These are phyloP conservation scores for Ctenomys sociabilis DNA, from an alignment of 2,113 vertebrate species.

Conservation along the genomic window DNA sequence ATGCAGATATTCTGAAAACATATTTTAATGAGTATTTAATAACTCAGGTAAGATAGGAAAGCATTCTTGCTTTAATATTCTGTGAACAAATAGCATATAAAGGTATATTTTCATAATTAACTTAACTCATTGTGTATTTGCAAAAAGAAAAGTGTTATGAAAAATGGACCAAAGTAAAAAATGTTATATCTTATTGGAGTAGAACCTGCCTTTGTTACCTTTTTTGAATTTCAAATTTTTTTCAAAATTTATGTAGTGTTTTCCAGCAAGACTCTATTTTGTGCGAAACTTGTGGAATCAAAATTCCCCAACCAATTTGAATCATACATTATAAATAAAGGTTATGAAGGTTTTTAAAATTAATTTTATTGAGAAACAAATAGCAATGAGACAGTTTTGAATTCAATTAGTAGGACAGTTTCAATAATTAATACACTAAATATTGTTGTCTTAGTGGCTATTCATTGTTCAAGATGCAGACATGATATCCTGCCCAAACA, in stretches of 20 bases:
- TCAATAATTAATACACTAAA: no score
- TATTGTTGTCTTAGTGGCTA: no score
- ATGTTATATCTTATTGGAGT: background rate
- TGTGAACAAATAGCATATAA: background rate
- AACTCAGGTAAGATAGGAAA: background rate
- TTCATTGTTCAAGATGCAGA: no score
- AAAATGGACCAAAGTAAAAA: background rate
- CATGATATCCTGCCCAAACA: no score
- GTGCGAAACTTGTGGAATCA: background rate
- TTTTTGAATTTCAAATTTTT: background rate
- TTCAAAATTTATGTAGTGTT: background rate
- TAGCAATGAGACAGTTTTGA: no score
- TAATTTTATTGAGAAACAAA: background rate
- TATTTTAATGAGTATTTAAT: constrained; percentile 21
- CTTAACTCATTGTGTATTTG: background rate
- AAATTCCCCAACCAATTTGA: background rate
- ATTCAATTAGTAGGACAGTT: no score
- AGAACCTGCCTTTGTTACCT: background rate
- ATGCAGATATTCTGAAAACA: background rate
- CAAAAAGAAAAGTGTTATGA: constrained; percentile 2
- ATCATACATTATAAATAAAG: background rate
- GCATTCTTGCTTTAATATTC: background rate
- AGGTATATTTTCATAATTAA: background rate
- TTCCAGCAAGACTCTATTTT: background rate
- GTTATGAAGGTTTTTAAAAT: background rate